These are phyloP conservation scores for Malurus cyaneus DNA, from an alignment of 2,113 vertebrate species.

Conservation along the genomic window DNA sequence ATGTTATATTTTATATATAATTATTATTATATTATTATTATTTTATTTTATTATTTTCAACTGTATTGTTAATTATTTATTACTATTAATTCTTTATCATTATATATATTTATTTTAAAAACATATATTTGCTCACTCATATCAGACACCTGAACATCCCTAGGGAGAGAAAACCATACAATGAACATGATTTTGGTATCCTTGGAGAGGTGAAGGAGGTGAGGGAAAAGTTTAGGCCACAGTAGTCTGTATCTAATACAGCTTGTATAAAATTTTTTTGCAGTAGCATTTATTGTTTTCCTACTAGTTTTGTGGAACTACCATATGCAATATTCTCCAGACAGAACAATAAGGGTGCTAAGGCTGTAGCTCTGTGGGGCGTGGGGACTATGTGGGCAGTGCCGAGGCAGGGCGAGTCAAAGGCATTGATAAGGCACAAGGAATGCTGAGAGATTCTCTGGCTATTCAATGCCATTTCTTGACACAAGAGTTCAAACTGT, in stretches of 20 bases:
- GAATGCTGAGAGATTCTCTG: background rate
- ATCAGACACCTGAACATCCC: background rate
- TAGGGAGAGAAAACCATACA: background rate
- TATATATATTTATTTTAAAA: background rate
- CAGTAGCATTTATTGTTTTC: background rate
- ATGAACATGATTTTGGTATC: background rate
- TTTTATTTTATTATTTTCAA: too few species aligned
- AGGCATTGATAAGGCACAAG: background rate
- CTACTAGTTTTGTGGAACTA: background rate
- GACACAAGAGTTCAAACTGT: background rate
- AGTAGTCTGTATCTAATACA: background rate
- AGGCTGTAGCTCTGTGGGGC: background rate
- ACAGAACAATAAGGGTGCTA: background rate
- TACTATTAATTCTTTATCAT: too few species aligned
- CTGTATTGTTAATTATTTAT: too few species aligned
- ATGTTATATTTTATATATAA: background rate
- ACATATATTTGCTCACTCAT: background rate
- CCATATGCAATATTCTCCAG: background rate
- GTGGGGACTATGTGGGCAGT: rapidly evolving
- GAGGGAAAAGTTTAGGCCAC: background rate
- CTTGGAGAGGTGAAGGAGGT: background rate
- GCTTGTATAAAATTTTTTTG: background rate
- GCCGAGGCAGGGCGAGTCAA: background rate
- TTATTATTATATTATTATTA: too few species aligned
- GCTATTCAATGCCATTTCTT: background rate